Conservation (phyloP, 2,797 vertebrate genomes). For the Tokudaia tokunoshimensis region DNA sequence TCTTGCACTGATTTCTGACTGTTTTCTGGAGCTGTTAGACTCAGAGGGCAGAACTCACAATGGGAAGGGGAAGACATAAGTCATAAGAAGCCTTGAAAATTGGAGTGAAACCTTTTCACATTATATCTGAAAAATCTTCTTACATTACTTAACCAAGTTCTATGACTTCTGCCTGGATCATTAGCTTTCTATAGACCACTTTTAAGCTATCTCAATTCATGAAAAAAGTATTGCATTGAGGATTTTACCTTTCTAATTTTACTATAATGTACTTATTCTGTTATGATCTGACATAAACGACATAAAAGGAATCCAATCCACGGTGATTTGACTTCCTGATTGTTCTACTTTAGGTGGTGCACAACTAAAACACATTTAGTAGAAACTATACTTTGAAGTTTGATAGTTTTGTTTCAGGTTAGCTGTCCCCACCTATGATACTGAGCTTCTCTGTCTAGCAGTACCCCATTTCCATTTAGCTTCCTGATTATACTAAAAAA, state of each 20-base stretch:
- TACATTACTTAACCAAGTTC: background rate
- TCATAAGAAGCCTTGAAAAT: background rate
- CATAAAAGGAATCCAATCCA: background rate
- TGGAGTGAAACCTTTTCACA: background rate
- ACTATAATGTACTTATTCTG: background rate
- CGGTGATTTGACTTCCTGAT: background rate
- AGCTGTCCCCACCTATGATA: accelerated
- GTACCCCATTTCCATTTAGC: background rate
- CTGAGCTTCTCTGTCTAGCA: background rate
- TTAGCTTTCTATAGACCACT: background rate
- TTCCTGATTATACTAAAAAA: background rate
- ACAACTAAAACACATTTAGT: background rate
- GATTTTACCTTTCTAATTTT: slow-evolving; percentile 12
- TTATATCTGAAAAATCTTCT: background rate
- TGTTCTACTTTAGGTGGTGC: background rate
- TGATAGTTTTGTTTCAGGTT: background rate
- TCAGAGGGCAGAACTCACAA: background rate
- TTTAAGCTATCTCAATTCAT: background rate
- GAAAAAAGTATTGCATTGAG: slow-evolving; percentile 1
- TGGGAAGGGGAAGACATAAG: background rate
- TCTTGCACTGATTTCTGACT: background rate
- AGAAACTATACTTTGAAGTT: background rate
- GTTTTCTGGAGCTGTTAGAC: background rate
- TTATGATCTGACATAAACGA: background rate
- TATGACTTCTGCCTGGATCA: background rate